Evolutionary conservation across 2,113 vertebrate species (phyloP).

Genomic region (Vidua chalybeata): DNA sequence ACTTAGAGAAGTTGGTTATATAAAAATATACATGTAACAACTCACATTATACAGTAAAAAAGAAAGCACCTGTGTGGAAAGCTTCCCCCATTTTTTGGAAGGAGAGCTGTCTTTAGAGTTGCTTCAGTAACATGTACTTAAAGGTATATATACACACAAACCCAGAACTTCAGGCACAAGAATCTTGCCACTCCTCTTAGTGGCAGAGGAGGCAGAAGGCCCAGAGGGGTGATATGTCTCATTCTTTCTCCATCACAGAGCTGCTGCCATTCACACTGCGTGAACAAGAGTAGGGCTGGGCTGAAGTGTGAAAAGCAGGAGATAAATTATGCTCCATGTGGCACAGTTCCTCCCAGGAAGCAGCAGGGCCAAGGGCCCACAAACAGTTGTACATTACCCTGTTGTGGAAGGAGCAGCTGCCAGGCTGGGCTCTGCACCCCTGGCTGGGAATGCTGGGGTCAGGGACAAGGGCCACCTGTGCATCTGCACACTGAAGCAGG

Average conservation of each 20-base stretch:
- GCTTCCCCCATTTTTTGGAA: background rate
- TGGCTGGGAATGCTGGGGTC: background rate
- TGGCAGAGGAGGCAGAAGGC: slow-evolving; percentile 19
- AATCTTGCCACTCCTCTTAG: background rate
- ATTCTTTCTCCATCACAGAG: slow-evolving; percentile 37
- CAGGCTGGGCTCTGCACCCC: background rate
- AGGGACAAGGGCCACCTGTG: background rate
- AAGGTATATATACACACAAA: background rate
- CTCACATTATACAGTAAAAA: slow-evolving; percentile 48
- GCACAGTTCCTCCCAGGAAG: slow-evolving; percentile 5
- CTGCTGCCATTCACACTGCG: slow-evolving; percentile 48
- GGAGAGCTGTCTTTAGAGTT: background rate
- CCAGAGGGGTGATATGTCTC: slow-evolving; percentile 26
- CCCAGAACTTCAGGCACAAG: background rate
- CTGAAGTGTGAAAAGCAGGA: background rate
- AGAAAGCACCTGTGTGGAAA: slow-evolving; percentile 38
- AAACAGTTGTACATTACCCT: background rate
- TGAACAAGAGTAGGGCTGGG: background rate
- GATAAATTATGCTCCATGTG: slow-evolving; percentile 32
- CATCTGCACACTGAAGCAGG: background rate
- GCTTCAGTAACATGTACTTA: background rate
- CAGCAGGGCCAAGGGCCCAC: background rate
- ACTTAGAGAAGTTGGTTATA: background rate
- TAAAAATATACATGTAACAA: slow-evolving; percentile 50
- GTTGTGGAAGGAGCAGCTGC: background rate